Base-by-base conservation (phyloP, 37 sponge, comb jelly and placozoan genomes). In the Halisarca cf. caerulea region DNA sequence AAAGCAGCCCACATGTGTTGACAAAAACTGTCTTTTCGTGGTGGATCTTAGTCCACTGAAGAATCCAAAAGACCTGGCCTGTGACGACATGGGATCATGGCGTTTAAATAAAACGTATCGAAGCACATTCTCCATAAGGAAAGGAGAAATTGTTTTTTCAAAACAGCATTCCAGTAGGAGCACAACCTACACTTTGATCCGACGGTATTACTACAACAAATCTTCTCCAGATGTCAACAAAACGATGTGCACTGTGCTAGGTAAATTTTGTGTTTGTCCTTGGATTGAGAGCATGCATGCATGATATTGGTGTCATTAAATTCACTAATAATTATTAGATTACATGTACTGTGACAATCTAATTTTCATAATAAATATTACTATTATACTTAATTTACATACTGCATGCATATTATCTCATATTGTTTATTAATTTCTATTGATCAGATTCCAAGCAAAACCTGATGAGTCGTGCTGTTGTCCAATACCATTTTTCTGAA, bases 11-110 rank as follows among this genome's bases (percentile, higher is more conserved):
- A 71, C 72, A 34, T 71, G 72, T 71, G 72, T 71, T 32, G 72
- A 71, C 39, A 71, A 27, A 27, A 71, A 17, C 33, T 71, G 3
- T 7, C 35, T 23, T 38, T 71, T 3, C 33, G 36, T 71, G 27
- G 72, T 71, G 5, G 72, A 9, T 9, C 33, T 71, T 32, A 36
- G 33, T 23, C 27, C 2, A 27, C 39, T 71, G 39, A 71, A 37
- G 72, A 37, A 71, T 27, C 36, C 72, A 17, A 71, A 71, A 36
- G 72, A 71, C 72, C 27, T 71, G 1, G 39, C 72, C 39, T 8
- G 35, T 71, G 72, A 71, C 2, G 72, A 71, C 72, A 71, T 71
- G 72, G 72, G 8, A 37, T 71, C 72, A 38, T 71, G 72, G 72
- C 35, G 36, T 71, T 71, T 71, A 37, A 71, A 71, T 71, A 36